Conservation (phyloP, 2,888 invertebrate genomes). For the Dascillus cervinus region DNA sequence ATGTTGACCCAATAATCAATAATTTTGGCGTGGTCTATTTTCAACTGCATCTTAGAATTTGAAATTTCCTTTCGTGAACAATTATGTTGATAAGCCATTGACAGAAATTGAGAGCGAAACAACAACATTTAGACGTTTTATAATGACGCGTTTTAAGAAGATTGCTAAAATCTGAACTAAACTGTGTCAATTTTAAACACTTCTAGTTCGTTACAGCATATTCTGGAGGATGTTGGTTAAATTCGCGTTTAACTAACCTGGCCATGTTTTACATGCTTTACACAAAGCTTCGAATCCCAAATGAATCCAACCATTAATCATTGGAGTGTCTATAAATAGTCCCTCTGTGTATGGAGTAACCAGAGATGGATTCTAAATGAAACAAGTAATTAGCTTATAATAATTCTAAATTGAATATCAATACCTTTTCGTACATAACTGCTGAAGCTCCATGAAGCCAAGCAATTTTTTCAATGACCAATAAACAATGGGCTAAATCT, state of each 20-base stretch:
- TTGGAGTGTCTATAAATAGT: slow-evolving; percentile 24
- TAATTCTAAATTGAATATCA: too few relatives aligned
- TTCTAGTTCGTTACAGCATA: neutral
- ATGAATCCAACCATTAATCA: slow-evolving; percentile 24
- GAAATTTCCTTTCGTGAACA: too few relatives aligned
- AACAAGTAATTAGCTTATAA: slow-evolving; percentile 1
- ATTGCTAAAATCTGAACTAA: too few relatives aligned
- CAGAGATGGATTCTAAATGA: slow-evolving; percentile 27
- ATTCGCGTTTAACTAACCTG: slow-evolving; percentile 24
- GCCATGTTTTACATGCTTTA: slow-evolving; percentile 40
- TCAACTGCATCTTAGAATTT: too few relatives aligned
- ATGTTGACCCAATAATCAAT: too few relatives aligned
- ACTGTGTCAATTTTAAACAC: too few relatives aligned
- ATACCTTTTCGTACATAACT: slow-evolving; percentile 46
- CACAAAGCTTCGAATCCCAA: slow-evolving; percentile 29
- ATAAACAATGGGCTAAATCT: slow-evolving; percentile 45
- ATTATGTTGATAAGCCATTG: too few relatives aligned
- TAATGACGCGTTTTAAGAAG: too few relatives aligned
- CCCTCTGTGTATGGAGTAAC: slow-evolving; percentile 25
- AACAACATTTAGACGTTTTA: too few relatives aligned
- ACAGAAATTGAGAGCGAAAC: too few relatives aligned
- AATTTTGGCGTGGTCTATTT: too few relatives aligned
- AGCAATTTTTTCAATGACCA: slow-evolving; percentile 47
- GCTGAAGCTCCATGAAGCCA: slow-evolving; percentile 51
- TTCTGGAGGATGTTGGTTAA: neutral